Evolutionary conservation across 2,113 vertebrate genomes (phyloP), one percentile per base, ranked within the genome.

Genomic region (Pogonocichla stellata): DNA sequence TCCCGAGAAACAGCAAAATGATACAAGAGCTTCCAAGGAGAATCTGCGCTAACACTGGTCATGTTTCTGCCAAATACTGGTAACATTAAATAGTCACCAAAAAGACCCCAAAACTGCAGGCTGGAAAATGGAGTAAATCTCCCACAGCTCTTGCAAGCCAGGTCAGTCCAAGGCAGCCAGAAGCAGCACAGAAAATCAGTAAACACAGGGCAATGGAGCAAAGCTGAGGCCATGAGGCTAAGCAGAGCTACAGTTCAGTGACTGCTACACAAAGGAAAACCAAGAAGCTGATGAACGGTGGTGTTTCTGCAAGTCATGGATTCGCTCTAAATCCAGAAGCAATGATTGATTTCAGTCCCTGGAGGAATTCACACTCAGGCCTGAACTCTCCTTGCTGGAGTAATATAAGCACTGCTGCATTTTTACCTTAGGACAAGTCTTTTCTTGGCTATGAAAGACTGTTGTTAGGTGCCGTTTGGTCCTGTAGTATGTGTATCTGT

Each of bases 131-230:
- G 22, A 78, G 14, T 0, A 2, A 34, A 22, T 20, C 18, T 88
- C 58, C 54, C 40, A 10, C 36, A 58, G 22, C 20, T 51, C 75
- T 19, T 43, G 31, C 0, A 0, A 57, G 70, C 42, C 40, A 74
- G 47, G 29, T 10, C 28, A 57, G 69, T 7, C 66, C 29, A 31
- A 6, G 1, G 0, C 40, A 34, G 43, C 9, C 72, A 80, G 58
- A 34, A 40, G 38, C 69, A 75, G 60, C 43, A 15, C 10, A 9
- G 9, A 48, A 8, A n/a, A 48, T 6, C 40, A 38, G 71, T 22
- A 42, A 47, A 50, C 50, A 4, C 8, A 3, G 61, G 47, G n/a
- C 0, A 0, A 8, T 2, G 28, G 53, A 43, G 72, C 7, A 0
- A 40, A 69, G 67, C 43, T 3, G 38, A 19, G 77, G 22, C 58